A percentile compares a stretch with the other conserved stretches of the same genome.
Conservation (phyloP, 2,888 invertebrate genomes). For the Nycteola revayana region DNA sequence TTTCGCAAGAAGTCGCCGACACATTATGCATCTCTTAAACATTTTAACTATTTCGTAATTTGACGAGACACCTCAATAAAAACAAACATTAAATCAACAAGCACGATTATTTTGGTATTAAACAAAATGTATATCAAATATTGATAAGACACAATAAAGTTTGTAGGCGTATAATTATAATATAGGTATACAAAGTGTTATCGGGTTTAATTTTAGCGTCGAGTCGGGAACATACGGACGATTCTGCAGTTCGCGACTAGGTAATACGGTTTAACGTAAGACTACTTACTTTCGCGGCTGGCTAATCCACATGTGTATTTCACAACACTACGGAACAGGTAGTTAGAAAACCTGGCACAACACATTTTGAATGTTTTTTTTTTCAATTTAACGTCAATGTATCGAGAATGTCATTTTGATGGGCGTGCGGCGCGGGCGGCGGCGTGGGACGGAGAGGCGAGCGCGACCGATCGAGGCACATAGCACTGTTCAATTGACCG, state of each 20-base stretch:
- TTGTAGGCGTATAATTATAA: slow-evolving; percentile 28
- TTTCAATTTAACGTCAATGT: slow-evolving; percentile 48
- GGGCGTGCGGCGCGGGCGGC: slow-evolving; percentile 37
- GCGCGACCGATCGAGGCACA: slow-evolving; percentile 59
- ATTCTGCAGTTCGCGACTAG: slow-evolving; percentile 6
- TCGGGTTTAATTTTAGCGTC: slow-evolving; percentile 44
- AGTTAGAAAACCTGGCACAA: slow-evolving; percentile 70
- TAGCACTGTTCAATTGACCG: slow-evolving; percentile 61
- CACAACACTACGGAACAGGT: slow-evolving; percentile 73
- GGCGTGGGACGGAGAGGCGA: slow-evolving; percentile 37
- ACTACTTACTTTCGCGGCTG: slow-evolving; percentile 73
- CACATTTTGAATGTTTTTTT: slow-evolving; percentile 66
- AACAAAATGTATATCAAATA: slow-evolving; percentile 15
- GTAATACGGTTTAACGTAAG: slow-evolving; percentile 7
- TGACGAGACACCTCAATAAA: slow-evolving; percentile 20
- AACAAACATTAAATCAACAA: slow-evolving; percentile 22
- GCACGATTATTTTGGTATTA: slow-evolving; percentile 20
- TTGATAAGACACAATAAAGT: slow-evolving; percentile 37
- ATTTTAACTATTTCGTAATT: slow-evolving; percentile 12
- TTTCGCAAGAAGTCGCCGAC: no score
- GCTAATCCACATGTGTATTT: slow-evolving; percentile 76
- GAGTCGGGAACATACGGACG: slow-evolving; percentile 35
- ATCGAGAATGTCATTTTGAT: slow-evolving; percentile 62
- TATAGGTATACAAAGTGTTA: slow-evolving; percentile 30
- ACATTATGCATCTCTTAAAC: slow-evolving; percentile 6